These are phyloP conservation scores for Zaprionus ornatus DNA, from an alignment of 1,140 invertebrate genomes.

Conservation along the genomic window DNA sequence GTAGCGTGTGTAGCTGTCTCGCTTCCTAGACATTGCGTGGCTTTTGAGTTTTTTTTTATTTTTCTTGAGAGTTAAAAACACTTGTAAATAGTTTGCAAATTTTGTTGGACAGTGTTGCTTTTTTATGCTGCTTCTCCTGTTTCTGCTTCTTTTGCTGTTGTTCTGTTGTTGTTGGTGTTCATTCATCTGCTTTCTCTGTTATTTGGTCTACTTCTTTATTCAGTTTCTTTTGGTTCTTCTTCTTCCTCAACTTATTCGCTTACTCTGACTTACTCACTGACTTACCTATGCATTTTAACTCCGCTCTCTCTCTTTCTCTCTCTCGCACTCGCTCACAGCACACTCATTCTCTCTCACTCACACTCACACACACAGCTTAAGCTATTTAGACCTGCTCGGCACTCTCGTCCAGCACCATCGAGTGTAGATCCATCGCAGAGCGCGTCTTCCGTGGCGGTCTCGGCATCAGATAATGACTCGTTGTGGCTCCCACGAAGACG, in stretches of 20 bases:
- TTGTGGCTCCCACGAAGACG: constrained; percentile 91
- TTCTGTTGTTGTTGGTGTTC: background rate
- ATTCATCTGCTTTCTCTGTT: background rate
- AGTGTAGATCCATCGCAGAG: constrained; percentile 92
- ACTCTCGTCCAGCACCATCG: constrained; percentile 87
- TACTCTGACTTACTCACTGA: constrained; percentile 19
- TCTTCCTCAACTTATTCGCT: background rate
- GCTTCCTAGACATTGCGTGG: constrained; percentile 8
- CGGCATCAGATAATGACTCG: constrained; percentile 86
- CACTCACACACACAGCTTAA: constrained; percentile 13
- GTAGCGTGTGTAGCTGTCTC: background rate
- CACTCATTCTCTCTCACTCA: background rate
- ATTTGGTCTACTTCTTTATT: background rate
- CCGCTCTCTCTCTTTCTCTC: background rate
- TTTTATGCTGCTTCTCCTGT: background rate
- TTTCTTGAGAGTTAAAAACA: constrained; percentile 5
- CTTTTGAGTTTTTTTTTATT: constrained; percentile 18
- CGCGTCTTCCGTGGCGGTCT: constrained; percentile 89
- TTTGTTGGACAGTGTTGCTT: constrained; percentile 29
- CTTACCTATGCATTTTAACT: constrained; percentile 1
- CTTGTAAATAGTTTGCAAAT: constrained; percentile 39
- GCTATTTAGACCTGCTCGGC: constrained; percentile 69
- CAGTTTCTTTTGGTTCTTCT: background rate
- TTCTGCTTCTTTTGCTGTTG: background rate
- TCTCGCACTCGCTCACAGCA: background rate